These are phyloP conservation scores for Trissoscelio sp. DNA, from an alignment of 2,888 invertebrate genomes.

Conservation along the genomic window DNA sequence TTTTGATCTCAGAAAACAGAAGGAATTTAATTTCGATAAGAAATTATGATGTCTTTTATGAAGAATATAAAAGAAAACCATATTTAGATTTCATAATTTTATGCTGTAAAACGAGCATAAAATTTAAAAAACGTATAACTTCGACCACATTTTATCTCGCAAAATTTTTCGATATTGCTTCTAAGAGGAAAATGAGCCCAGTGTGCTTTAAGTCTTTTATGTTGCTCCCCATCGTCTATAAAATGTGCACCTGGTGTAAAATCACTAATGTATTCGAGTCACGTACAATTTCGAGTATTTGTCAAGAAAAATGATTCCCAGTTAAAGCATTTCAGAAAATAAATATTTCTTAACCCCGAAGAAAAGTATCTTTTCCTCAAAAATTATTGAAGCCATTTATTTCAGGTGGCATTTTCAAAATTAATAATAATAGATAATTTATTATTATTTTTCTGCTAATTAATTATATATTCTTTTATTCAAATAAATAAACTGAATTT, in stretches of 20 bases:
- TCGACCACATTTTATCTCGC: background rate
- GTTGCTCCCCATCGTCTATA: slow-evolving; percentile 18
- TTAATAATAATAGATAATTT: too few species aligned
- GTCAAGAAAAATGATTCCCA: slow-evolving; percentile 20
- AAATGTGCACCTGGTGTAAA: slow-evolving; percentile 37
- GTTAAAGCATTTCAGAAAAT: slow-evolving; percentile 4
- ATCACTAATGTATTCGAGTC: slow-evolving; percentile 47
- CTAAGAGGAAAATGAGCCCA: slow-evolving; percentile 2
- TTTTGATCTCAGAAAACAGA: background rate
- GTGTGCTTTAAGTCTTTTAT: slow-evolving; percentile 26
- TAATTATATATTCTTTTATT: too few species aligned
- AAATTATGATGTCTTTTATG: background rate
- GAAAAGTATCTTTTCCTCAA: too few species aligned
- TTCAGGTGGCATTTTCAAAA: too few species aligned
- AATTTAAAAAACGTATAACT: background rate
- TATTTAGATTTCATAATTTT: background rate
- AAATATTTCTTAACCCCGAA: slow-evolving; percentile 21
- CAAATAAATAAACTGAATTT: too few species aligned
- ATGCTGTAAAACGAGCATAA: background rate
- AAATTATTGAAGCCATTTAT: too few species aligned
- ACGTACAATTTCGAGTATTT: slow-evolving; percentile 42
- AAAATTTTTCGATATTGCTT: slow-evolving; percentile 8
- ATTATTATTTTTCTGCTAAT: too few species aligned
- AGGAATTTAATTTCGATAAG: background rate
- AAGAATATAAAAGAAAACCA: background rate